phyloP scores from a whole-genome alignment of 1,140 invertebrate species.

The Dufourea novaeangliae region DNA sequence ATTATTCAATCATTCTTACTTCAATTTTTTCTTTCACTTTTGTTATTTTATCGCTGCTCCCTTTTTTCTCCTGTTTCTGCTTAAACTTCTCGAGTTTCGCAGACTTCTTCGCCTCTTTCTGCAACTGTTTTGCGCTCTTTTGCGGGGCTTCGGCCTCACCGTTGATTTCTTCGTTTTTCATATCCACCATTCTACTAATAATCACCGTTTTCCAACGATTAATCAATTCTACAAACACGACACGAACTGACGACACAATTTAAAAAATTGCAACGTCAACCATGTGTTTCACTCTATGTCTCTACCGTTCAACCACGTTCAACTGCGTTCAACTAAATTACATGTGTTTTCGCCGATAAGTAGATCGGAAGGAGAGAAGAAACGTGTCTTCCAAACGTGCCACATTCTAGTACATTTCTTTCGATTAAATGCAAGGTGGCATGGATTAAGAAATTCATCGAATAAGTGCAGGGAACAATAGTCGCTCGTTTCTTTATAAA shows the following conservation, averaged over 20 bases:
- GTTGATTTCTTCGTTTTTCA: conserved; percentile 39
- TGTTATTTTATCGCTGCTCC: conserved; percentile 73
- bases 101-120: conserved; percentile 94
- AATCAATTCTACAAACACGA: background rate
- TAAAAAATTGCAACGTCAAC: conserved; percentile 27
- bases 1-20: conserved; percentile 81
- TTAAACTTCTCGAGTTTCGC: conserved; percentile 96
- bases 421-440: background rate
- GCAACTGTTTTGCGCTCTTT: conserved; percentile 93
- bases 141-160: conserved; percentile 76
- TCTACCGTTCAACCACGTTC: no score
- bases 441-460: background rate
- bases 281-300: conserved; percentile 23
- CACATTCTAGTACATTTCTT: background rate
- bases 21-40: conserved; percentile 85
- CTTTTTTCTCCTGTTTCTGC: conserved; percentile 93
- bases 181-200: conserved; percentile 59
- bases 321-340: no score
- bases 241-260: conserved; percentile 42
- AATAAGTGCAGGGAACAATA: no score
- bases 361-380: background rate
- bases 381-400: background rate
- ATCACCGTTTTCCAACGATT: background rate
- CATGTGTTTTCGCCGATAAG: background rate
- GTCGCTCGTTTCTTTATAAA: no score